Evolutionary conservation across 2,888 invertebrate genomes (phyloP).

Genomic region (Ophion ellenae): DNA sequence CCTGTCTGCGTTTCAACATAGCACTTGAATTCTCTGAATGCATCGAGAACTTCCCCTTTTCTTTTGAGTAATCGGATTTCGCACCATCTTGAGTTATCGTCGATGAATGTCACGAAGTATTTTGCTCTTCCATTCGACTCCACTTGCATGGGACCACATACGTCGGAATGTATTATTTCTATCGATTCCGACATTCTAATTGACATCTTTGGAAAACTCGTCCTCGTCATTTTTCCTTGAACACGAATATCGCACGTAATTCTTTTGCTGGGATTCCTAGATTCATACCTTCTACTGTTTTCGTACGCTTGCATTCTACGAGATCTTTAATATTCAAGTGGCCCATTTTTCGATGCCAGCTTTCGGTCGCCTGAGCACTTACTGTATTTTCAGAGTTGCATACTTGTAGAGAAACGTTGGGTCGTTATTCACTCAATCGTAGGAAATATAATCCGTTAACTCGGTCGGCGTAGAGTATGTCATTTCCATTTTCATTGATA

Average conservation of each 20-base stretch:
- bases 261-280: not conserved
- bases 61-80: too few species aligned
- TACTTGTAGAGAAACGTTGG: too few species aligned
- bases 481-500: not conserved
- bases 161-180: not conserved
- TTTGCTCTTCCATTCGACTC: not conserved
- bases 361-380: not conserved
- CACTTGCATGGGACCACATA: not conserved
- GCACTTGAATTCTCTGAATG: too few species aligned
- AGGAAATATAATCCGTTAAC: not conserved
- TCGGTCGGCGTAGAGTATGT: not conserved
- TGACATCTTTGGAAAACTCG: not conserved
- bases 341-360: conserved; percentile 6
- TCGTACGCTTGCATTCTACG: not conserved
- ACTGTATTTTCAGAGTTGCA: not conserved
- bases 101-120: conserved; percentile 1
- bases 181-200: not conserved
- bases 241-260: not conserved
- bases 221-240: not conserved
- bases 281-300: not conserved
- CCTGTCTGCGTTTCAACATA: too few species aligned
- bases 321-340: conserved; percentile 5
- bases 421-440: not conserved
- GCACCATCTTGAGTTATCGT: too few species aligned
- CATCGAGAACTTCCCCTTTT: too few species aligned